Base-by-base conservation (phyloP, 2,113 vertebrate species). In the Meleagris gallopavo region DNA sequence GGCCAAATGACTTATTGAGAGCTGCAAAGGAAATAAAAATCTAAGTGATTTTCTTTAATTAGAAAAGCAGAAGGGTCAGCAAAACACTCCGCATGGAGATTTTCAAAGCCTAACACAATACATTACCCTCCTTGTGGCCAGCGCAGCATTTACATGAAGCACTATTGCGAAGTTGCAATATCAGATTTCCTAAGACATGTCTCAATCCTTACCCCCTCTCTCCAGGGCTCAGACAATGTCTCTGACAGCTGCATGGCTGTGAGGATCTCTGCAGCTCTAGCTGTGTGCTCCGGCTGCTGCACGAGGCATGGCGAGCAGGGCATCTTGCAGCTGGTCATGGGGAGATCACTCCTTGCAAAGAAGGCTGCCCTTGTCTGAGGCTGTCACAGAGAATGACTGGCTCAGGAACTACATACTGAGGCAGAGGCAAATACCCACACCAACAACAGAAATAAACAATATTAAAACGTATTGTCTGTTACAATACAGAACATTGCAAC, bases 391-490 rank as follows among this genome's bases (percentile, higher is more conserved):
- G 92, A 76, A 67, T 66, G 38, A 48, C 89, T 69, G 77, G 71
- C 54, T 88, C 60, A 88, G 92, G 57, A 87, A 54, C 54, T 43
- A 32, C 54, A 81, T 11, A 88, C 69, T 54, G 83, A 96, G 83
- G 70, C 50, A 81, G 40, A n/a, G 36, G 65, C 66, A 86, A 88
- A 83, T 57, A 71, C 52, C 92, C 86, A 29, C 79, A 79, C 48
- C 11, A 73, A 87, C 77, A 91, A 91, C 86, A 92, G 41, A 97
- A 95, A 93, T 54, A 75, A 77, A 65, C 45, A 4, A n/a, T 67
- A 86, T 34, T 74, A 88, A 96, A 93, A 89, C 45, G 14, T 50
- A 65, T 83, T 92, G n/a, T 86, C 84, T 90, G 41, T 91, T 94
- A 52, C 3, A 30, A 41, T 12, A n/a, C 67, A 76, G 72, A 74